Base-by-base conservation (phyloP, 2,797 vertebrate species). In the Liasis olivaceus region DNA sequence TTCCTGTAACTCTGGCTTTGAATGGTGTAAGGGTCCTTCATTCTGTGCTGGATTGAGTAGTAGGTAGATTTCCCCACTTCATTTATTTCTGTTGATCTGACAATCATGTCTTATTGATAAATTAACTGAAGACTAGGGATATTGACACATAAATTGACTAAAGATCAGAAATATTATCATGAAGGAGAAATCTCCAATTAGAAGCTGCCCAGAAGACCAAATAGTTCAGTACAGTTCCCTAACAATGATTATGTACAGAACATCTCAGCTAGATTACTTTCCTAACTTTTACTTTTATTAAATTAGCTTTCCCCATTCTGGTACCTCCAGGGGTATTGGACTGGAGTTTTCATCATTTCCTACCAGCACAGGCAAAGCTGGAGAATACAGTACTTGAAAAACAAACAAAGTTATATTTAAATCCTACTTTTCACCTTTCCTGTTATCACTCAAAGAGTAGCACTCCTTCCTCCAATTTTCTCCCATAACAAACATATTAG, bases 11-110 rank as follows among this genome's bases (percentile, higher is more conserved):
- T 20, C 28, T 56, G n/a, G 28, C 17, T 36, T 60, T 0, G 69
- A 94, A 89, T 56, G 62, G 47, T 31, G 28, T 12, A 88, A 81
- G 54, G 36, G 92, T 64, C 20, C 64, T 56, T 64, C 58, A 64
- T 93, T 14, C 4, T 59, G 93, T 62, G 92, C 88, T 59, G 94
- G 90, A 84, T 17, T 66, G 69, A 88, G 81, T 24, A 89, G 15
- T 24, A 88, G 94, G 93, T 93, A 85, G 91, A 91, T 93, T 95
- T 89, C 92, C 77, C 92, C 90, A 92, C 11, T 93, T 93, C 62
- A 89, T 95, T 95, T 94, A 42, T 60, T 72, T 62, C 11, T 87
- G 26, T 62, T 54, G 17, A 58, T 92, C 54, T 72, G 36, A 24
- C 11, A 60, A 72, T 7, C 6, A 42, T 5, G 20, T 60, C 17